Evolutionary conservation across 2,888 invertebrate species (phyloP).

Genomic region (Polydrusus pterygomalis): DNA sequence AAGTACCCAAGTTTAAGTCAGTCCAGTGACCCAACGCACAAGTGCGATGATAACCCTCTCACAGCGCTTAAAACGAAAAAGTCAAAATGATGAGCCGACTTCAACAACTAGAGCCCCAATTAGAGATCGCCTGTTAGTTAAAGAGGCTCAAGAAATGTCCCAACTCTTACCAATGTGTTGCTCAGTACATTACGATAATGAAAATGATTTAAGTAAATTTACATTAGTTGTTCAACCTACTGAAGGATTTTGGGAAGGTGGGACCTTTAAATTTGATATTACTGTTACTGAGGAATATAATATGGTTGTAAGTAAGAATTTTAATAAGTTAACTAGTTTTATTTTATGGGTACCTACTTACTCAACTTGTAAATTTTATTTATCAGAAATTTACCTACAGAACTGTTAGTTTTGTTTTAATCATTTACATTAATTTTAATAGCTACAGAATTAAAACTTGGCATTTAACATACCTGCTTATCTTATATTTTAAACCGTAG

Average conservation of each 20-base stretch:
- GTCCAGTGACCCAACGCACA: background rate
- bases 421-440: too few species aligned
- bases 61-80: constrained; percentile 79
- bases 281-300: constrained; percentile 96
- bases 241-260: constrained; percentile 92
- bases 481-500: constrained; percentile 70
- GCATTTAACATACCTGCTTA: too few species aligned
- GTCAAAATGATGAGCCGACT: constrained; percentile 71
- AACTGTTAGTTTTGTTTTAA: too few species aligned
- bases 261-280: constrained; percentile 89
- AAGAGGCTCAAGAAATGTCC: constrained; percentile 92
- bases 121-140: constrained; percentile 85
- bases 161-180: constrained; percentile 88
- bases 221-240: constrained; percentile 85
- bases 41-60: constrained; percentile 81
- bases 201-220: constrained; percentile 88
- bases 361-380: background rate
- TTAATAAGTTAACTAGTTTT: too few species aligned
- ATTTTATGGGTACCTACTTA: too few species aligned
- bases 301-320: constrained; percentile 86
- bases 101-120: constrained; percentile 78
- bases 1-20: constrained; percentile 22
- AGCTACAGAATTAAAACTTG: too few species aligned
- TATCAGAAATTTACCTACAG: background rate
- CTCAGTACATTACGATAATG: constrained; percentile 86